Evolutionary conservation across 2,113 vertebrate species (phyloP).

Genomic region (Haemorhous mexicanus): DNA sequence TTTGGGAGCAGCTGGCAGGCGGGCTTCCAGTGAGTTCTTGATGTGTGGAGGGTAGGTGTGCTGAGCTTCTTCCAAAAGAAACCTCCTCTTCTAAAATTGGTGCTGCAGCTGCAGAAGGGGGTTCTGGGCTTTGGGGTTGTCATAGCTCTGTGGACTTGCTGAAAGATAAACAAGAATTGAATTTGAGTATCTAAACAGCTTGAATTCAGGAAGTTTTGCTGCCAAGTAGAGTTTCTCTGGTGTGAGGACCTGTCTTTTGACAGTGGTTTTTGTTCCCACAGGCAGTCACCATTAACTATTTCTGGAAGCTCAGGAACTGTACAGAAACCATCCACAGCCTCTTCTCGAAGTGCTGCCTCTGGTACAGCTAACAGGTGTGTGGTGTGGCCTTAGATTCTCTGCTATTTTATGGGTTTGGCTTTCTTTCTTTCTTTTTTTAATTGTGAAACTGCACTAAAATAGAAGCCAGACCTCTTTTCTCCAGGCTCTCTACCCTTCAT

Average conservation of each 20-base stretch:
- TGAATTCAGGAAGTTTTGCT: background rate
- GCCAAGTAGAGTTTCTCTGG: background rate
- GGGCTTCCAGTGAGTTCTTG: conserved; percentile 90
- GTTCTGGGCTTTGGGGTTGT: background rate
- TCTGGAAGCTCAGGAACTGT: conserved; percentile 67
- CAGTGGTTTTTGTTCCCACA: conserved; percentile 17
- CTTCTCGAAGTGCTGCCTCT: conserved; percentile 58
- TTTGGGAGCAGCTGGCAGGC: conserved; percentile 75
- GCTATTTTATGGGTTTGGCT: fast-evolving
- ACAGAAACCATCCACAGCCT: conserved; percentile 65
- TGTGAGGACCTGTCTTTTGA: background rate
- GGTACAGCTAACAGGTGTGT: conserved; percentile 53
- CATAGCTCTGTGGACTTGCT: background rate
- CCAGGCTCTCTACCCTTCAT: background rate
- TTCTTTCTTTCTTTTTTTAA: background rate
- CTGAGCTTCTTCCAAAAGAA: background rate
- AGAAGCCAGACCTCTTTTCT: background rate
- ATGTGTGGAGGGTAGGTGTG: conserved; percentile 90
- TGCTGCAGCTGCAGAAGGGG: background rate
- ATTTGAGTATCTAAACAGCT: background rate
- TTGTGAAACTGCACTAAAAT: background rate
- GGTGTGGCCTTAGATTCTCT: background rate
- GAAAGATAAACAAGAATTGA: background rate
- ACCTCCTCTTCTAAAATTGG: background rate
- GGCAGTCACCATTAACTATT: conserved; percentile 66